Evolutionary conservation across 1,140 invertebrate genomes (phyloP).

Genomic region (Pygmarrhopalites habei): DNA sequence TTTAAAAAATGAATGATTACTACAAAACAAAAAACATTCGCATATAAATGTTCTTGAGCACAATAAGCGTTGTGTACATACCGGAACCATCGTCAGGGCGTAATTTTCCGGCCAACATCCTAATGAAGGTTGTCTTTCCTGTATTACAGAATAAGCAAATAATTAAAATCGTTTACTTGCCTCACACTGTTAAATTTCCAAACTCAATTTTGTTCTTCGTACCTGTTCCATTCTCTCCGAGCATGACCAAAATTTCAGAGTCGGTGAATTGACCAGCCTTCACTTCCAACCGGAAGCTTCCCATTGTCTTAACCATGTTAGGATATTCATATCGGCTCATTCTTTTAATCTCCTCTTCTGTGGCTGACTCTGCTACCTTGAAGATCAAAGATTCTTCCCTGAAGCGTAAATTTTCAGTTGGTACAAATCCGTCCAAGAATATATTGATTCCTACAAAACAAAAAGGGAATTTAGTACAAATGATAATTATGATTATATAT

Average conservation of each 20-base stretch:
- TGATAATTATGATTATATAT: no score
- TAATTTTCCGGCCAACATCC: conserved; percentile 94
- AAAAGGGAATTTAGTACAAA: conserved; percentile 15
- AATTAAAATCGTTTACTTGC: no score
- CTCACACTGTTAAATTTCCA: no score
- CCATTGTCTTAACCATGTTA: conserved; percentile 62
- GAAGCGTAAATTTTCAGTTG: conserved; percentile 98
- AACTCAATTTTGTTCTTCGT: no score
- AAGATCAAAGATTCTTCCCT: conserved; percentile 93
- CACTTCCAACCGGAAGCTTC: conserved; percentile 73
- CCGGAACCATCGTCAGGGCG: conserved; percentile 79
- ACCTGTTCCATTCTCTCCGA: conserved; percentile 99
- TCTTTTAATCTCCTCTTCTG: conserved; percentile 93
- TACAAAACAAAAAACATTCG: no score
- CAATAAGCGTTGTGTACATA: no score
- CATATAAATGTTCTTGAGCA: no score
- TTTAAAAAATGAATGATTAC: no score
- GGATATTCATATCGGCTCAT: conserved; percentile 96
- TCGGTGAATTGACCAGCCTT: conserved; percentile 93
- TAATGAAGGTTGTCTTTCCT: conserved; percentile 99
- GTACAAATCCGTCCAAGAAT: conserved; percentile 98
- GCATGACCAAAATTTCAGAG: conserved; percentile 96
- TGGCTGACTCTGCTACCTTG: conserved; percentile 95
- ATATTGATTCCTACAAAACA: conserved; percentile 82
- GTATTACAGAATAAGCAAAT: no score